phyloP scores from a whole-genome alignment of 53 echinoderm and acorn worm species.

The Hippasteria phrygiana region DNA sequence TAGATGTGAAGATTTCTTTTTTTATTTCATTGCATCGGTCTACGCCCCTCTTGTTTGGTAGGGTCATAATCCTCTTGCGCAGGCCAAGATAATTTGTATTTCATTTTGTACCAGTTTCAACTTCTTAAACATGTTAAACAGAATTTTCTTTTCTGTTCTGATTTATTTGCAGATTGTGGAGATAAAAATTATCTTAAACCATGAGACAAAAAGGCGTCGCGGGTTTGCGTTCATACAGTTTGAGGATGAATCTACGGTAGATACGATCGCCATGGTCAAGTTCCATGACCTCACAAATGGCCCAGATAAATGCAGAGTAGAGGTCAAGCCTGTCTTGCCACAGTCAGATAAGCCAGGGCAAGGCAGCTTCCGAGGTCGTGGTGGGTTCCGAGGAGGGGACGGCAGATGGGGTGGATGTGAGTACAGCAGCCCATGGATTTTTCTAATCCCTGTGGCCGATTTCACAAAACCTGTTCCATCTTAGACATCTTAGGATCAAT shows the following conservation, averaged over 20 bases:
- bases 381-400: constrained; percentile 20
- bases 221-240: constrained; percentile 57
- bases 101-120: no score
- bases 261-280: constrained; percentile 23
- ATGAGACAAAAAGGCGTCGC: constrained; percentile 37
- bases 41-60: no score
- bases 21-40: no score
- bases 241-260: constrained; percentile 48
- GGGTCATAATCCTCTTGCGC: no score
- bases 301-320: constrained; percentile 43
- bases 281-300: constrained; percentile 29
- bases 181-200: constrained; percentile 45
- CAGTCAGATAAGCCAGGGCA: neutral
- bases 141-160: neutral
- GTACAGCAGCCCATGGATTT: no score
- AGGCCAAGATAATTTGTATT: no score
- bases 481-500: no score
- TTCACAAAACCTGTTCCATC: no score
- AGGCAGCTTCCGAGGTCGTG: constrained; percentile 31
- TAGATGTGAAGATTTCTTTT: no score
- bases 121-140: no score
- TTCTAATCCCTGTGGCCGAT: no score
- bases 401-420: constrained; percentile 33
- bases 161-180: constrained; percentile 33
- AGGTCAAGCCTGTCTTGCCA: constrained; percentile 47